These are phyloP conservation scores for Chelonia mydas DNA, from an alignment of 2,797 vertebrate species.

Conservation along the genomic window DNA sequence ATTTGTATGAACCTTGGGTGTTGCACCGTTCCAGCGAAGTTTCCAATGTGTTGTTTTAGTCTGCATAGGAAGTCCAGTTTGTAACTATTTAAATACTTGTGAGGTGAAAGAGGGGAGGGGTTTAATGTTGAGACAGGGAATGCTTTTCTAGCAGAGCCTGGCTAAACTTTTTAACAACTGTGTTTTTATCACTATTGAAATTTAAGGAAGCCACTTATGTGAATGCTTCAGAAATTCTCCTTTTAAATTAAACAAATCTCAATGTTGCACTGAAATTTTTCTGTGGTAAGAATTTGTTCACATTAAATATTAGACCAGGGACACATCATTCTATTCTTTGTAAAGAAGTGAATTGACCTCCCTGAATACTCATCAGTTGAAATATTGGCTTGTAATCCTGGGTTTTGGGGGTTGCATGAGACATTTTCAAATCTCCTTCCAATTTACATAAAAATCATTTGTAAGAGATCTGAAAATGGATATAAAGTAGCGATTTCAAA, in stretches of 20 bases:
- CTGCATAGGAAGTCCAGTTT: constrained; percentile 18
- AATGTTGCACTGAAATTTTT: neutral
- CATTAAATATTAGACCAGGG: neutral
- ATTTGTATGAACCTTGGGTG: neutral
- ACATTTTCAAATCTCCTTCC: constrained; percentile 1
- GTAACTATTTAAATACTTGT: neutral
- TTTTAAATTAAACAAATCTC: neutral
- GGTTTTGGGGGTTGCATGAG: neutral
- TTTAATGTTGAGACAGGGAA: neutral
- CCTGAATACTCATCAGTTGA: neutral
- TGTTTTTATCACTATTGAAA: neutral
- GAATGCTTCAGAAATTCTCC: accelerated
- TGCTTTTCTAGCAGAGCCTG: neutral
- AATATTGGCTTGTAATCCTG: constrained; percentile 10
- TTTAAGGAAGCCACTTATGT: neutral
- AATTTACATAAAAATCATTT: constrained; percentile 28
- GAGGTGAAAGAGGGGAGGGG: neutral
- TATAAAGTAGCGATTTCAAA: constrained; percentile 14
- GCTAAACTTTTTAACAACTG: neutral
- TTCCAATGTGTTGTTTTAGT: constrained; percentile 51
- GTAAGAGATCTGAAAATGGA: neutral
- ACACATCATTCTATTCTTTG: neutral
- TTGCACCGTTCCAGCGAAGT: neutral
- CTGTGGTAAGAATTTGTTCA: neutral
- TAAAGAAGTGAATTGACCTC: neutral